Percentiles rank a stretch among this genome's conserved stretches.
phyloP scores from a whole-genome alignment of 2,113 vertebrate species.

The Melanostigma gelatinosum region DNA sequence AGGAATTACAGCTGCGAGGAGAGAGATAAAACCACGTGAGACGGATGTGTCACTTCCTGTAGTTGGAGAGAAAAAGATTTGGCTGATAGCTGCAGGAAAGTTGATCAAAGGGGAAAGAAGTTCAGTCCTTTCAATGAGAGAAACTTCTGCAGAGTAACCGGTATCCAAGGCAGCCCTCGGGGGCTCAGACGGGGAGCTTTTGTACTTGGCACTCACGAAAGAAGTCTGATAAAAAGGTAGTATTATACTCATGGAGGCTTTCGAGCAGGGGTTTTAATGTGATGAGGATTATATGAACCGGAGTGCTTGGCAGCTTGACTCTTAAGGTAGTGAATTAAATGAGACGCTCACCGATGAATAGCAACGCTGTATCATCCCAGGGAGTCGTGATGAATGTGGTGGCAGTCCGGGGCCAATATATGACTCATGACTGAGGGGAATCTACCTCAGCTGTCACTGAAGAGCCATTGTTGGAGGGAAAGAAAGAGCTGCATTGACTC shows the following conservation, averaged over 20 bases:
- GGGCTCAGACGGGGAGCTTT: slow-evolving; percentile 43
- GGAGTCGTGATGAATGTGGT: slow-evolving; percentile 41
- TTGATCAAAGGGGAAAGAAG: slow-evolving; percentile 44
- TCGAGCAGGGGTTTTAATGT: slow-evolving; percentile 31
- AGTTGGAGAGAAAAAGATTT: slow-evolving; percentile 43
- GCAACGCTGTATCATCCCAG: slow-evolving; percentile 46
- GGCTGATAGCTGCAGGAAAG: slow-evolving; percentile 35
- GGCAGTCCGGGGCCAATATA: slow-evolving; percentile 52
- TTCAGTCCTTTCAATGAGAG: slow-evolving; percentile 20
- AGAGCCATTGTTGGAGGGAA: slow-evolving; percentile 71
- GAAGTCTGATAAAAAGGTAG: slow-evolving; percentile 50
- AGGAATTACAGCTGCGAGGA: slow-evolving; percentile 41
- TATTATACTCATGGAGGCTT: slow-evolving; percentile 35
- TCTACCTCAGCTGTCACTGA: slow-evolving; percentile 69
- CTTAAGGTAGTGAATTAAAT: slow-evolving; percentile 47
- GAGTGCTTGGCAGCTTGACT: slow-evolving; percentile 44
- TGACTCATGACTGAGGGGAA: slow-evolving; percentile 74
- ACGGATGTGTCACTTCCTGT: slow-evolving; percentile 35
- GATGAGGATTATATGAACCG: slow-evolving; percentile 50
- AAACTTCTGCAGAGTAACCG: slow-evolving; percentile 39
- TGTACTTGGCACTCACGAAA: slow-evolving; percentile 13
- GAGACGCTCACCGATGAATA: slow-evolving; percentile 37
- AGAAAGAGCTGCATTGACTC: slow-evolving; percentile 75
- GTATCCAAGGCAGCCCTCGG: slow-evolving; percentile 1
- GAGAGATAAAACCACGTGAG: slow-evolving; percentile 40